Base-by-base conservation (phyloP, 2,888 invertebrate genomes). In the Ellobium chinense region DNA sequence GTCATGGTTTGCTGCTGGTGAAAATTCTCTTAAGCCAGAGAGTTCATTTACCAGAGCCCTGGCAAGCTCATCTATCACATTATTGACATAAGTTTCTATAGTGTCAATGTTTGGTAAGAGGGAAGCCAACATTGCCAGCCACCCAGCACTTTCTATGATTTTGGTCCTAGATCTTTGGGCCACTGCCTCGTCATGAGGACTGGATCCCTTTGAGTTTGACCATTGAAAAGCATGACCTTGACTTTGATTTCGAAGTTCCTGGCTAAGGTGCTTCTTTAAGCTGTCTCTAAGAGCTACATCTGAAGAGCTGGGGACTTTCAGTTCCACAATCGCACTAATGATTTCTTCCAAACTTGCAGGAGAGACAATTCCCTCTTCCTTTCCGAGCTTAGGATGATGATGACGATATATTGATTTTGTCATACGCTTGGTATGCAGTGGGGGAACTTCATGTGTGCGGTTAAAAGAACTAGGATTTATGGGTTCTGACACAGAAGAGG, bases 41-140 rank as follows among this genome's bases (percentile, higher is more conserved):
- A 74, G 27, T 24, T 74, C 74, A 24, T 37, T 5, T 18, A 74
- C 21, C 27, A 74, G 24, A 29, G 46, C 46, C 37, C 63, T 21
- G 1, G 63, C 54, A 1, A 74, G 63, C 12, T 63, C 37, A 29
- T 46, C 63, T 31, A 74, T 18, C 37, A 74, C 27, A 5, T 31
- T 21, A 24, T 74, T 62, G 21, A 74, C 39, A 31, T 36, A 74
- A 0, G 37, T n/a, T 18, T 74, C 74, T 31, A 74, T 3, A 27
- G 63, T 74, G 2, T 74, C 74, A 18, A 74, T 1, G 46, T 62
- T 46, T 27, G 74, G 74, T 34, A 74, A 29, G 27, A 63, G 9
- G 29, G 74, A 74, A 31, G 37, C 24, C 18, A 74, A 54, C 31
- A 31, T 0, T 37, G 37, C 37, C 34, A 73, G 18, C 58, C 58